Evolutionary conservation across 2,113 vertebrate species (phyloP).

Genomic region (Hippocampus guttulatus): DNA sequence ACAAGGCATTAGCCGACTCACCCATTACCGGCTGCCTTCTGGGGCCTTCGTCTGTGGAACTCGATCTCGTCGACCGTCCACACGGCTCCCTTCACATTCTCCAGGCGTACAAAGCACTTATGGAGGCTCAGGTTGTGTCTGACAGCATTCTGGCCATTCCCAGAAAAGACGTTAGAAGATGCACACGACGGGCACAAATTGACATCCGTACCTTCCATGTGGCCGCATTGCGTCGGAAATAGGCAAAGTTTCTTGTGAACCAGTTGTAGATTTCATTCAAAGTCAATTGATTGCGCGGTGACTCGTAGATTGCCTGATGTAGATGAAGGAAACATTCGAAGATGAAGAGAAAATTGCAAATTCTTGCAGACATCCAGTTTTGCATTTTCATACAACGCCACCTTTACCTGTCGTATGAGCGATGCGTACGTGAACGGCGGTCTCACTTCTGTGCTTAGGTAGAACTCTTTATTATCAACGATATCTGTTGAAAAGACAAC

Average conservation of each 20-base stretch:
- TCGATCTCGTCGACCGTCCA: conserved; percentile 98
- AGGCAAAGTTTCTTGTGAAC: conserved; percentile 98
- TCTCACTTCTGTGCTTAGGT: conserved; percentile 94
- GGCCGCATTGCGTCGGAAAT: conserved; percentile 97
- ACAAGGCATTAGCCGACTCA: conserved; percentile 42
- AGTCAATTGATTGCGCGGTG: conserved; percentile 96
- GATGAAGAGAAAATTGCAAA: background rate
- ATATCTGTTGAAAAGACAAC: conserved; percentile 80
- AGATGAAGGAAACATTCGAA: conserved; percentile 8
- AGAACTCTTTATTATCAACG: conserved; percentile 98
- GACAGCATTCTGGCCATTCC: conserved; percentile 69
- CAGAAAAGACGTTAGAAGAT: background rate
- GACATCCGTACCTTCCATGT: conserved; percentile 89
- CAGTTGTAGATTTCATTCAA: conserved; percentile 99
- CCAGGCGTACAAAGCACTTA: conserved; percentile 76
- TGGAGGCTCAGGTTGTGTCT: conserved; percentile 78
- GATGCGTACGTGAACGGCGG: conserved; percentile 98
- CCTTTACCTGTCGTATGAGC: conserved; percentile 95
- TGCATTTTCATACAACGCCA: background rate
- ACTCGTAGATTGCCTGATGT: conserved; percentile 91
- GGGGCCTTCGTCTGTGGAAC: conserved; percentile 97
- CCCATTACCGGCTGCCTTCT: conserved; percentile 92
- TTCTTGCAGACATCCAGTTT: background rate
- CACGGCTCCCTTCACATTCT: conserved; percentile 75
- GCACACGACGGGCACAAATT: background rate